Evolutionary conservation across 2,888 invertebrate species (phyloP), one percentile per base, ranked within the genome.

Genomic region (Julus scanicus): DNA sequence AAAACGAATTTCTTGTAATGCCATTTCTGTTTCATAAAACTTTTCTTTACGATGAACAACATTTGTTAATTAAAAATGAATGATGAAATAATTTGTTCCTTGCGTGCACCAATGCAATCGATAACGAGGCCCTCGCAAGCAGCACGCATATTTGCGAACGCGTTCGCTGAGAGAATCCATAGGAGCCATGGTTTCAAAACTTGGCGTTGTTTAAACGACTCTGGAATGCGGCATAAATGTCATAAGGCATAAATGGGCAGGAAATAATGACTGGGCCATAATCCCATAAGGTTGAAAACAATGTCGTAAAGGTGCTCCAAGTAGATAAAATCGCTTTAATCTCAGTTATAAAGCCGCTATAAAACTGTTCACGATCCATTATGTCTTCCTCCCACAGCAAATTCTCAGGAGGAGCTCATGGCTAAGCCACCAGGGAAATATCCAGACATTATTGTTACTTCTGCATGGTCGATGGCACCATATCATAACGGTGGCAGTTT

Each of bases 171-270:
- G 44, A 13, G 53, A 17, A 53, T 53, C 15, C 53, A 15, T 15
- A 53, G 44, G 3, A 44, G 53, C 53, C 11, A 17, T 17, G 57
- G 17, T 15, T 57, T 57, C n/a, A n/a, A n/a, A 6, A 9, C 20
- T 71, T 71, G 20, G 71, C 71, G 71, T 71, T 71, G 71, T 71
- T 71, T 71, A 71, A 71, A 71, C 71, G 71, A 71, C 71, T n/a
- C 29, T 2, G 71, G 71, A 71, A 71, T 71, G 71, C 71, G 71
- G 71, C 29, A 71, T 71, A 71, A 71, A 71, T 71, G 71, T 71
- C 71, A 71, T 29, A 29, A 71, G 29, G 29, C 29, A 71, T 71
- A 71, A 71, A 71, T 71, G 71, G 71, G n/a, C 20, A 71, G 71
- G 71, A 71, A 71, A 71, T n/a, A 71, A 71, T 71, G 71, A 29